Evolutionary conservation across 2,888 invertebrate genomes (phyloP).

Genomic region (Nematopogon swammerdamellus): DNA sequence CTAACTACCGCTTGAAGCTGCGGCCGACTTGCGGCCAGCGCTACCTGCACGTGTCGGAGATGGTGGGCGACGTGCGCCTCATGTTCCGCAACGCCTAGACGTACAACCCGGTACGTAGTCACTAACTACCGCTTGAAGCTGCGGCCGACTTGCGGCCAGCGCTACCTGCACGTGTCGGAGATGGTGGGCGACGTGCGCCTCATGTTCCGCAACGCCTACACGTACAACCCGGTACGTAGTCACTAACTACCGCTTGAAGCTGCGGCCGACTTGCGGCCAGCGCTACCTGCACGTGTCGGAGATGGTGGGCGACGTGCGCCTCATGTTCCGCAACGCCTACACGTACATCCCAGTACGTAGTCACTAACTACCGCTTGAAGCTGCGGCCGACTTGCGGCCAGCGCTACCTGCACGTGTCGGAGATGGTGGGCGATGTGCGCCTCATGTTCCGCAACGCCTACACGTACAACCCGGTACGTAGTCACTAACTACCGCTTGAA

Average conservation of each 20-base stretch:
- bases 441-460: constrained; percentile 87
- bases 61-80: constrained; percentile 77
- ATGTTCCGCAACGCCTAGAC: constrained; percentile 86
- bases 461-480: constrained; percentile 77
- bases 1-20: constrained; percentile 73
- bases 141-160: constrained; percentile 66
- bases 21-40: constrained; percentile 68
- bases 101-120: constrained; percentile 78
- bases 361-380: too few species aligned
- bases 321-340: constrained; percentile 87
- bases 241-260: constrained; percentile 71
- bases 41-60: constrained; percentile 71
- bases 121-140: constrained; percentile 75
- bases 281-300: constrained; percentile 74
- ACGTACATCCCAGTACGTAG: constrained; percentile 77
- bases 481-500: too few species aligned
- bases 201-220: constrained; percentile 85
- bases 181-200: constrained; percentile 79
- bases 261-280: constrained; percentile 68
- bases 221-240: constrained; percentile 77
- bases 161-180: constrained; percentile 71
- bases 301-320: constrained; percentile 76
- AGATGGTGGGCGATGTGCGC: constrained; percentile 77
- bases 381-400: constrained; percentile 68
- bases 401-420: constrained; percentile 71